These are phyloP conservation scores for Porites lobata DNA, from an alignment of 92 coral and sea anemone genomes.

Conservation along the genomic window DNA sequence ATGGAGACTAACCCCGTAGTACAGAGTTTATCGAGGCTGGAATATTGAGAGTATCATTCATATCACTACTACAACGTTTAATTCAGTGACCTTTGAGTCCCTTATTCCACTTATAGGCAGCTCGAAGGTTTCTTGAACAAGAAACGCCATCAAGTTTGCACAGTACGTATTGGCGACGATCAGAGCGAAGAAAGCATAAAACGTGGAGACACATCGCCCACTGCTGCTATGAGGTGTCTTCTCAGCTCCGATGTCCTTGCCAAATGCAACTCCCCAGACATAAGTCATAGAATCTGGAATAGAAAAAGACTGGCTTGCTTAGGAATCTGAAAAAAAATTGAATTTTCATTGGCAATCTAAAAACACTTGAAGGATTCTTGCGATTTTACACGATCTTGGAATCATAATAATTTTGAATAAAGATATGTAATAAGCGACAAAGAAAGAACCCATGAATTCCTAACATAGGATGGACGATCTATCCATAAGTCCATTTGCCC, in stretches of 20 bases:
- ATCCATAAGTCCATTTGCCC: too few species aligned
- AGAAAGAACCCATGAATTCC: too few species aligned
- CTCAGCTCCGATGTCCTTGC: constrained; percentile 89
- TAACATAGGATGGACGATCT: too few species aligned
- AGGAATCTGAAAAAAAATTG: too few species aligned
- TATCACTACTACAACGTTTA: not conserved
- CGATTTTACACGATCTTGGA: too few species aligned
- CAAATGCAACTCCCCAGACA: constrained; percentile 94
- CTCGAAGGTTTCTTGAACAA: constrained; percentile 59
- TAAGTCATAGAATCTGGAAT: constrained; percentile 84
- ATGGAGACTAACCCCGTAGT: too few species aligned
- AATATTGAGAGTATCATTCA: too few species aligned
- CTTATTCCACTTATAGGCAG: constrained; percentile 75
- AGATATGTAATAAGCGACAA: too few species aligned
- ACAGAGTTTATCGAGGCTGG: too few species aligned
- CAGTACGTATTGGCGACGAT: constrained; percentile 81
- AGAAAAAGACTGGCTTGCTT: not conserved
- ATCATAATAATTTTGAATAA: too few species aligned
- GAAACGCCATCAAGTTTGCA: constrained; percentile 81
- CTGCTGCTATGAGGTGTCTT: constrained; percentile 82
- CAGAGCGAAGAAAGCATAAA: constrained; percentile 78
- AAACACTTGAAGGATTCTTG: too few species aligned
- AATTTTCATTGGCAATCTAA: too few species aligned
- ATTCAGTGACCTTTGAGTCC: constrained; percentile 70
- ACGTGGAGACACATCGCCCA: constrained; percentile 83